A percentile compares a stretch with the other conserved stretches of the same genome.
Conservation (phyloP, 2,888 invertebrate genomes). For the Lasioglossum villosulum region DNA sequence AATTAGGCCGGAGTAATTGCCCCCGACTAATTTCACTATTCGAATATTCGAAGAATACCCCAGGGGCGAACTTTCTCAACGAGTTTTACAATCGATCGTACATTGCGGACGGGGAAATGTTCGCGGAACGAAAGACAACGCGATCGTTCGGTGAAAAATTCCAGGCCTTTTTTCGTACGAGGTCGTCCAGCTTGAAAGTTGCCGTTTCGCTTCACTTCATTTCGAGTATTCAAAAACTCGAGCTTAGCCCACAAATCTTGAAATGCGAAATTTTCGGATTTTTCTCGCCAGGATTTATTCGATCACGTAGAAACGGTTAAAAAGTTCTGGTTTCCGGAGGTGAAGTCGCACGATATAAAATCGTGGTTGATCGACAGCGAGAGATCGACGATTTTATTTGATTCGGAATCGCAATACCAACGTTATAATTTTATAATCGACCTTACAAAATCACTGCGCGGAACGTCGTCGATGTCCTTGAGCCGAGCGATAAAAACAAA, state of each 20-base stretch:
- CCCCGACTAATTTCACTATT: background rate
- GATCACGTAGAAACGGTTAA: no score
- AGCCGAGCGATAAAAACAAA: background rate
- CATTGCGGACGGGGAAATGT: background rate
- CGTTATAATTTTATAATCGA: background rate
- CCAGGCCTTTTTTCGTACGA: background rate
- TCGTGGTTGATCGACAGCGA: background rate
- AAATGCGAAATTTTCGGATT: no score
- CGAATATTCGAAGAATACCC: background rate
- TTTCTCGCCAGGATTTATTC: no score
- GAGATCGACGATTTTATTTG: background rate
- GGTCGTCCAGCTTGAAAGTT: conserved; percentile 17
- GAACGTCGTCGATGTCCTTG: background rate
- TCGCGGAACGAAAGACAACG: background rate
- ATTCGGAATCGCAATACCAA: background rate
- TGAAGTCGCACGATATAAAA: no score
- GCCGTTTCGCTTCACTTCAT: no score
- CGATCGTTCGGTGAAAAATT: background rate
- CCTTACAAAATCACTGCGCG: background rate
- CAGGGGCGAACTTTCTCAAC: background rate
- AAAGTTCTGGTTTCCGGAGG: no score
- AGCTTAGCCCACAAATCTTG: no score
- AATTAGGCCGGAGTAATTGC: background rate
- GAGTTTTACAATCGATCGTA: background rate
- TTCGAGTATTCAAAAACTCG: no score